A percentile compares a stretch with the other conserved stretches of the same genome.
phyloP scores from a whole-genome alignment of 2,888 invertebrate species.

The Laothoe populi region DNA sequence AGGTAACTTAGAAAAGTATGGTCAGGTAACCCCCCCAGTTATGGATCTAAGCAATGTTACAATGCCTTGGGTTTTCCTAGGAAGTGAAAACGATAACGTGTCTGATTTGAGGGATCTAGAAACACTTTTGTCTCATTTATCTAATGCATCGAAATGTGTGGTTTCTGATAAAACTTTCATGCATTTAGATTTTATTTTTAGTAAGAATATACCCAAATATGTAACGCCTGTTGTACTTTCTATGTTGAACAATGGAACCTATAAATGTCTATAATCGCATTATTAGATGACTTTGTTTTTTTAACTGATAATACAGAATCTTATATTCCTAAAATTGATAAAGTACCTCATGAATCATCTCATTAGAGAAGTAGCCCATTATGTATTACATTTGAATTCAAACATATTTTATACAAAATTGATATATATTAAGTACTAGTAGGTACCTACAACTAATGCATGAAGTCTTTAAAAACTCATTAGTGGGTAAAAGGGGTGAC shows the following conservation, averaged over 20 bases:
- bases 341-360: too few relatives aligned
- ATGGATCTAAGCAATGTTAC: conserved; percentile 41
- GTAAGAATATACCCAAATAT: conserved; percentile 45
- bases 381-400: too few relatives aligned
- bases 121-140: conserved; percentile 35
- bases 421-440: background rate
- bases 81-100: conserved; percentile 47
- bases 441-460: conserved; percentile 54
- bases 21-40: conserved; percentile 39
- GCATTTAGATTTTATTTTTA: conserved; percentile 52
- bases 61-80: conserved; percentile 43
- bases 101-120: conserved; percentile 43
- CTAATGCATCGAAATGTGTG: conserved; percentile 40
- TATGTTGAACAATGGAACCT: conserved; percentile 36
- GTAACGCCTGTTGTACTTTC: conserved; percentile 45
- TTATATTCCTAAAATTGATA: too few relatives aligned
- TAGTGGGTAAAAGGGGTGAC: conserved; percentile 50
- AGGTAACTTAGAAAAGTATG: conserved; percentile 40
- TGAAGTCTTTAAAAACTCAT: conserved; percentile 72
- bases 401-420: background rate
- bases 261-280: conserved; percentile 36
- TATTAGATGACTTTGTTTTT: too few relatives aligned
- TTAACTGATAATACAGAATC: too few relatives aligned
- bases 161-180: conserved; percentile 46
- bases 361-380: too few relatives aligned